Evolutionary conservation across 2,113 vertebrate species (phyloP).

Genomic region (Ochotona curzoniae): DNA sequence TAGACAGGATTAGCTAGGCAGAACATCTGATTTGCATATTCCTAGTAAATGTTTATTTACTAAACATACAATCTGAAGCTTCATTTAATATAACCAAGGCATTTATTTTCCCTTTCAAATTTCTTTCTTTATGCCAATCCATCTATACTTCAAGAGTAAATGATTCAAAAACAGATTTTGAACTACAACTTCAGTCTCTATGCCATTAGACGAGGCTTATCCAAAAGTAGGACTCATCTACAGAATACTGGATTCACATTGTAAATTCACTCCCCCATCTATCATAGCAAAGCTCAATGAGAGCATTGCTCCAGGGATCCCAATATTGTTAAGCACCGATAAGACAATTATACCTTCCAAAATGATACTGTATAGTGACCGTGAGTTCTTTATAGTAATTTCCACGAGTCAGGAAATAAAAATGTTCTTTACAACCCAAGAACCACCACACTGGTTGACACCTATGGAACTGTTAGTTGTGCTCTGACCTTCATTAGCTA

Average conservation of each 20-base stretch:
- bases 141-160: slow-evolving; percentile 28
- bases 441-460: neutral
- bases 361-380: neutral
- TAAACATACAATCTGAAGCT: neutral
- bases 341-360: neutral
- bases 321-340: neutral
- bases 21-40: neutral
- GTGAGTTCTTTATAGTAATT: neutral
- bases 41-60: neutral
- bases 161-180: slow-evolving; percentile 47
- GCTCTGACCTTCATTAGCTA: neutral
- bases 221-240: neutral
- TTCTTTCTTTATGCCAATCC: neutral
- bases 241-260: neutral
- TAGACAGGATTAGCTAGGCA: neutral
- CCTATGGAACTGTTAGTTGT: neutral
- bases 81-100: neutral
- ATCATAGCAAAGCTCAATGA: neutral
- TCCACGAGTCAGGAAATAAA: neutral
- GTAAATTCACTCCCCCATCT: neutral
- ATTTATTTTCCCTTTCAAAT: slow-evolving; percentile 12
- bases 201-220: neutral
- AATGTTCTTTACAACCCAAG: neutral
- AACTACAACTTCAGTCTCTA: neutral
- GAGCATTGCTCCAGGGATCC: neutral